phyloP scores from a whole-genome alignment of 1,140 invertebrate species.

The Heliconius congener region DNA sequence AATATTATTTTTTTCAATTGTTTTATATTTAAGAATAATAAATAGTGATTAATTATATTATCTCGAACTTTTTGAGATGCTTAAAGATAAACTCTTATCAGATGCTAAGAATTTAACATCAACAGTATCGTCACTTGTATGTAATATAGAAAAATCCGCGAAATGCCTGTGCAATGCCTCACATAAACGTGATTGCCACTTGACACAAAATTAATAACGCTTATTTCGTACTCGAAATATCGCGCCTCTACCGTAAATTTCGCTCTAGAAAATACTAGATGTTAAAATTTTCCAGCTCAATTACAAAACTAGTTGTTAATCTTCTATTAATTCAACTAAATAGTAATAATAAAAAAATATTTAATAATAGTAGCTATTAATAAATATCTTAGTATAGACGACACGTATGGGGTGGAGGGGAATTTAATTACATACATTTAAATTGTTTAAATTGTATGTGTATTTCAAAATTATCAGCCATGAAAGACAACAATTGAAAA shows the following conservation, averaged over 20 bases:
- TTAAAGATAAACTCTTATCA: background rate
- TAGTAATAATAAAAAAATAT: no score
- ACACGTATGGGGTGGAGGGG: background rate
- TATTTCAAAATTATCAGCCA: background rate
- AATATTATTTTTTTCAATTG: no score
- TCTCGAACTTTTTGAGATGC: background rate
- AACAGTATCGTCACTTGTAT: background rate
- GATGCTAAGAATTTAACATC: background rate
- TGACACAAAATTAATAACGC: conserved; percentile 40
- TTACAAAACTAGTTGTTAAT: conserved; percentile 38
- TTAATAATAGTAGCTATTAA: no score
- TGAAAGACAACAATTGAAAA: conserved; percentile 15
- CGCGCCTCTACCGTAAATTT: conserved; percentile 30
- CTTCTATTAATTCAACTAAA: no score
- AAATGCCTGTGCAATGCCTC: conserved; percentile 15
- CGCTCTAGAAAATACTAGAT: conserved; percentile 34
- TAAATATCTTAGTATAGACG: background rate
- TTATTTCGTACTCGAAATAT: conserved; percentile 36
- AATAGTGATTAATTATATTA: no score
- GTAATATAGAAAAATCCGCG: background rate
- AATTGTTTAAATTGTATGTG: background rate
- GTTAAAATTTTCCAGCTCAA: conserved; percentile 34
- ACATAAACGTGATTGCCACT: conserved; percentile 35
- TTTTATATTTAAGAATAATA: no score
- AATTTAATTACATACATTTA: background rate